Conservation (phyloP, 2,888 invertebrate species). For the Acanthococcus lagerstroemiae region DNA sequence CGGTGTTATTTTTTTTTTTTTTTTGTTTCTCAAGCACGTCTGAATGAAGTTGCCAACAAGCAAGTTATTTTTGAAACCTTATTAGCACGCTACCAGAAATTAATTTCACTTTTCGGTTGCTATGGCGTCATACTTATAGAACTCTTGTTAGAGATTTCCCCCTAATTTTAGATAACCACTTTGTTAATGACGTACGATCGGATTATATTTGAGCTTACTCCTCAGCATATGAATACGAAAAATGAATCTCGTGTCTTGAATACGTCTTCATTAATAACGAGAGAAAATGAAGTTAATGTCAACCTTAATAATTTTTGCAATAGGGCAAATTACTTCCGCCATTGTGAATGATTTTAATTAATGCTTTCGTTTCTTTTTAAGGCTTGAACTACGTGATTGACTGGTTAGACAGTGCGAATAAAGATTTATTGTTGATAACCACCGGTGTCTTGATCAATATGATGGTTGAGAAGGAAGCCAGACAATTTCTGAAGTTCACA, state of each 20-base stretch:
- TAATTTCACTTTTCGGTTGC: not conserved
- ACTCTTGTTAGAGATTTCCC: too few relatives aligned
- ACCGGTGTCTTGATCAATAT: constrained; percentile 77
- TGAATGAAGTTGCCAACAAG: not conserved
- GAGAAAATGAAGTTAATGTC: too few relatives aligned
- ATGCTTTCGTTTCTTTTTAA: constrained; percentile 33
- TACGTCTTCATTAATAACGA: not conserved
- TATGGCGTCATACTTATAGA: too few relatives aligned
- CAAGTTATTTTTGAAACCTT: not conserved
- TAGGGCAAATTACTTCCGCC: not conserved
- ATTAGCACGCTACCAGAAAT: not conserved
- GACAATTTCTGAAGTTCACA: constrained; percentile 47
- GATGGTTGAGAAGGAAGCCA: constrained; percentile 50
- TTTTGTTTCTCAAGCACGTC: not conserved
- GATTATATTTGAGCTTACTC: too few relatives aligned
- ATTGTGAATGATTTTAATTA: constrained; percentile 4
- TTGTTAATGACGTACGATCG: too few relatives aligned
- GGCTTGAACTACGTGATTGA: constrained; percentile 50
- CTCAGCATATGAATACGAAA: not conserved
- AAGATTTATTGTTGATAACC: constrained; percentile 60
- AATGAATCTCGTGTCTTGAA: not conserved
- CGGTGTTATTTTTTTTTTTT: constrained; percentile 4
- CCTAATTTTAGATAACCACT: too few relatives aligned
- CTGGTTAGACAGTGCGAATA: constrained; percentile 49
- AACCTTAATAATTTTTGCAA: too few relatives aligned